Evolutionary conservation across 2,113 vertebrate species (phyloP).

Genomic region (Colistium nudipinnis): DNA sequence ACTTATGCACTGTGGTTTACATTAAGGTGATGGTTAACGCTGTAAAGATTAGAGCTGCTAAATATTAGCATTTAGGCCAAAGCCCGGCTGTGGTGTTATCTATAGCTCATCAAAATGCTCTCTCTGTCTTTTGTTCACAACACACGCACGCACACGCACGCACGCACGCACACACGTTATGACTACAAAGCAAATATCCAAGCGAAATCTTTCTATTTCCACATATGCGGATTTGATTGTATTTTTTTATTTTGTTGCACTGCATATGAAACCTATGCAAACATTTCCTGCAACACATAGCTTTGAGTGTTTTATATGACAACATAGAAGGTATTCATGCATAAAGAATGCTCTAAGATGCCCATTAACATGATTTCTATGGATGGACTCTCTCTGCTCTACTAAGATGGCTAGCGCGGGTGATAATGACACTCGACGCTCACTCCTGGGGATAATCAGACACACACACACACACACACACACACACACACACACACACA

Average conservation of each 20-base stretch:
- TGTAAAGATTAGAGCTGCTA: neutral
- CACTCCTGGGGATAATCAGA: slow-evolving; percentile 70
- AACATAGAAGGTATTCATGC: slow-evolving; percentile 35
- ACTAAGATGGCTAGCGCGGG: slow-evolving; percentile 50
- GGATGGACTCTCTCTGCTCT: slow-evolving; percentile 54
- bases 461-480: slow-evolving; percentile 21
- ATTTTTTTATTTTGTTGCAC: neutral
- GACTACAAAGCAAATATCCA: neutral
- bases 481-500: slow-evolving; percentile 34
- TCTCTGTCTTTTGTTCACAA: neutral
- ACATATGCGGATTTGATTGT: neutral
- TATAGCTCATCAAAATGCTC: neutral
- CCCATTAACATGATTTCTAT: slow-evolving; percentile 69
- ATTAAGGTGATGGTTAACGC: no score
- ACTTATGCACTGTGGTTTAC: no score
- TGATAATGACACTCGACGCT: slow-evolving; percentile 65
- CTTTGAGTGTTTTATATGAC: slow-evolving; percentile 31
- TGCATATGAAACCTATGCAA: slow-evolving; percentile 12
- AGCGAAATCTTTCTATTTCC: neutral
- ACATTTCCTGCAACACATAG: slow-evolving; percentile 1
- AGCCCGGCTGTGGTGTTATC: neutral
- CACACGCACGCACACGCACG: neutral
- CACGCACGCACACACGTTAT: neutral
- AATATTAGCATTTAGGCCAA: neutral
- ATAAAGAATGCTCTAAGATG: slow-evolving; percentile 44